Evolutionary conservation across 1,140 invertebrate genomes (phyloP).

Genomic region (Lamellibrachia luymesi): DNA sequence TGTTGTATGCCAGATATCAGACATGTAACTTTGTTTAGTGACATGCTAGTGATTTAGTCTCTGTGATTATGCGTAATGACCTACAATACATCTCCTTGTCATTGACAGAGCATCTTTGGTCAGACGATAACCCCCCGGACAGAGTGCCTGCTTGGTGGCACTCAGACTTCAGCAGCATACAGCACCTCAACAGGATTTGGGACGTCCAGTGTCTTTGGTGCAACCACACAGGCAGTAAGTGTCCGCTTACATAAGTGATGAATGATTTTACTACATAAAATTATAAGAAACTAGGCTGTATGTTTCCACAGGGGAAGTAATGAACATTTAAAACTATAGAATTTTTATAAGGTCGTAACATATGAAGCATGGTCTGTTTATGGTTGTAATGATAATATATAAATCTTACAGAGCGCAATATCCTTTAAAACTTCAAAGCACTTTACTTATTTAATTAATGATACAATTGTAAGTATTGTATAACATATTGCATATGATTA

Average conservation of each 20-base stretch:
- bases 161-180: not conserved
- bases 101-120: conserved; percentile 32
- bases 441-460: no score
- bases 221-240: conserved; percentile 37
- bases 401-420: no score
- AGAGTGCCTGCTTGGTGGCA: not conserved
- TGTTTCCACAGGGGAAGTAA: no score
- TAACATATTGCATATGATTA: no score
- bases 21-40: no score
- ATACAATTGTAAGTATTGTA: no score
- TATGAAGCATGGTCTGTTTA: no score
- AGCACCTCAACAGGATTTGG: not conserved
- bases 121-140: conserved; percentile 30
- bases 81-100: conserved; percentile 14
- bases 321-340: no score
- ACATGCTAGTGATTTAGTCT: not conserved
- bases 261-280: not conserved
- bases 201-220: conserved; percentile 39
- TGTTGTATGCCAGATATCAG: no score
- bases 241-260: conserved; percentile 19
- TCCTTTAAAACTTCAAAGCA: no score
- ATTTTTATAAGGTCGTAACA: no score
- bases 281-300: not conserved
- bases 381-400: no score
- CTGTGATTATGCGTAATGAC: not conserved